phyloP scores from a whole-genome alignment of 2,113 vertebrate genomes.

The Columbina picui region DNA sequence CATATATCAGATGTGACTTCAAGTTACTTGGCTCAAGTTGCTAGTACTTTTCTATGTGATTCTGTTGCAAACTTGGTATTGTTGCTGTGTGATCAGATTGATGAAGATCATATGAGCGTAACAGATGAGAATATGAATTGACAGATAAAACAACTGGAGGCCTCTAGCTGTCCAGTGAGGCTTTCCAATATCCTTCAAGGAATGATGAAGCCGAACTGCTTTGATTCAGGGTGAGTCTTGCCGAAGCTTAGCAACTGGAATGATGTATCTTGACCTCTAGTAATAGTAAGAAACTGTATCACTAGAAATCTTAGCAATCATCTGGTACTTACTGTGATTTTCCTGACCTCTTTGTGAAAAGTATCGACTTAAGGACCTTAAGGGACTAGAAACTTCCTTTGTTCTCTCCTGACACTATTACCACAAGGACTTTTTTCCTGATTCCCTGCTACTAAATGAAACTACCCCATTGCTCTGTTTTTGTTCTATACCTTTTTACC shows the following conservation, averaged over 20 bases:
- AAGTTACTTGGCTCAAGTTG: neutral
- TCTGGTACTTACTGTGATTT: neutral
- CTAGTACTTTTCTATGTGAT: neutral
- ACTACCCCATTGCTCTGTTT: rapidly evolving
- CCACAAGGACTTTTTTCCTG: neutral
- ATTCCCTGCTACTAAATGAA: neutral
- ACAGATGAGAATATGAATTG: neutral
- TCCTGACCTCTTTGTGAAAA: neutral
- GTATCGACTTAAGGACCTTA: neutral
- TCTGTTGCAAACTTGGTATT: neutral
- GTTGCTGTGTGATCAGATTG: neutral
- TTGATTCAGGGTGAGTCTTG: neutral
- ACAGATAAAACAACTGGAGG: neutral
- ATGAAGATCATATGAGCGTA: neutral
- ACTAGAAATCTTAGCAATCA: neutral
- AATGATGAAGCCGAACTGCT: neutral
- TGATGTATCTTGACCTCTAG: neutral
- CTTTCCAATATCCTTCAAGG: neutral
- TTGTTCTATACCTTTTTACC: rapidly evolving
- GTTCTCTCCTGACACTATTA: neutral
- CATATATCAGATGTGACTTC: neutral
- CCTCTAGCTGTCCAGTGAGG: neutral
- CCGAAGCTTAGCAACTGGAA: neutral
- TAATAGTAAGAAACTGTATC: neutral
- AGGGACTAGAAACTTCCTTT: neutral